A percentile compares a stretch with the other conserved stretches of the same genome.
These are phyloP conservation scores for Cavia aperea DNA, from an alignment of 2,113 vertebrate species.

Conservation along the genomic window DNA sequence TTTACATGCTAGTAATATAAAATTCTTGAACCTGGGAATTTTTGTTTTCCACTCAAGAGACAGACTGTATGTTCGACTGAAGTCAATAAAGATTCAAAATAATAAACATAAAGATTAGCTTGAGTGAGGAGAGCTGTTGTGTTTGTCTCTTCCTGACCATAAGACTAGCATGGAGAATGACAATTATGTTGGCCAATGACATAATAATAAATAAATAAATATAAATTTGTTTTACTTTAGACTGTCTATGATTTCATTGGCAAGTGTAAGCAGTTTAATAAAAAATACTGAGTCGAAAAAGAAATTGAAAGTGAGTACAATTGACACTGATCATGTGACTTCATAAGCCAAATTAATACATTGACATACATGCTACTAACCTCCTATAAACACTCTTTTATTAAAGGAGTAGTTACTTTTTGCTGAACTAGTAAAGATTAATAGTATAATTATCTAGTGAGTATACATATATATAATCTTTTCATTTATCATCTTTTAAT, in stretches of 20 bases:
- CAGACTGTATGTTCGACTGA: background rate
- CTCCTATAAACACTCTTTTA: background rate
- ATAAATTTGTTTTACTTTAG: background rate
- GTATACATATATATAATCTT: too few relatives aligned
- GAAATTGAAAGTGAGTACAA: background rate
- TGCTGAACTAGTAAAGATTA: too few relatives aligned
- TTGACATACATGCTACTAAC: background rate
- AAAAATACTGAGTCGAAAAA: background rate
- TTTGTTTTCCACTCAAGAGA: background rate
- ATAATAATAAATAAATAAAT: background rate
- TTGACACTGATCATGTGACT: background rate
- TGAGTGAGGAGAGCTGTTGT: background rate
- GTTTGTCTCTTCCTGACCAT: background rate
- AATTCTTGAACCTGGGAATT: background rate
- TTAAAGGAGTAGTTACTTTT: background rate
- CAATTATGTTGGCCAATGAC: background rate
- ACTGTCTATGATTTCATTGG: background rate
- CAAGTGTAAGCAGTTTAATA: background rate
- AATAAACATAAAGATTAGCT: background rate
- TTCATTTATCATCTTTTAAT: too few relatives aligned
- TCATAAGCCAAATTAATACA: background rate
- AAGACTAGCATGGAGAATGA: background rate
- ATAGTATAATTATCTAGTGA: too few relatives aligned
- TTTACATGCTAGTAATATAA: background rate
- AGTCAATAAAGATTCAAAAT: background rate